Base-by-base conservation (phyloP, 2,797 vertebrate genomes). In the Mus minutoides region DNA sequence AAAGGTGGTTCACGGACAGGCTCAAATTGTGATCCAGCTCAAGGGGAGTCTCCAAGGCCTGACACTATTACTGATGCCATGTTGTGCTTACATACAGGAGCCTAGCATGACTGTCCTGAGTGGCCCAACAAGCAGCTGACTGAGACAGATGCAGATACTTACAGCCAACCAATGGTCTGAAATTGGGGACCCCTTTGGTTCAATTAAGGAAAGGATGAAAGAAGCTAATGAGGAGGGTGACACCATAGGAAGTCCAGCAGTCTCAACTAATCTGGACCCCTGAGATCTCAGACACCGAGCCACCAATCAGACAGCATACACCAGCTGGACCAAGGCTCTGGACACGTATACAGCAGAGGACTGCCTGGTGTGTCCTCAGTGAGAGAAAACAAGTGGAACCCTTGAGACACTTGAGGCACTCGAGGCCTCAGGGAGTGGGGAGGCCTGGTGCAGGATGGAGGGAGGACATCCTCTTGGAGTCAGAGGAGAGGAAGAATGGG, bases 301-400 rank as follows among this genome's bases (percentile, higher is more conserved):
- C 6, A 7, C 31, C 31, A 67, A 67, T 31, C 64, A 31, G 6
- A 14, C 67, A 69, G 6, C 34, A n/a, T 69, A n/a, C 67, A 69
- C 34, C 16, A n/a, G 29, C 29, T 64, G 4, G 12, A 14, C 12
- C 0, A 2, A 64, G 17, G 34, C 16, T 16, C 2, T 16, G 2
- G 17, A 69, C 14, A 69, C 16, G n/a, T 19, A 69, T 8, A 19
- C 16, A 3, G 34, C 6, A n/a, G 67, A n/a, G 67, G 34, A 69
- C 34, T n/a, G 6, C 67, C 17, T 69, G 67, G 16, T n/a, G 2
- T 19, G 34, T n/a, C 34, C 67, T 69, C 34, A 69, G 16, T n/a
- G 67, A 69, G 13, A 69, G 34, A 19, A 69, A 16, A 69, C 6
- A n/a, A 0, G 16, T 16, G 16, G n/a, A n/a, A 19, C 34, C 34